Evolutionary conservation across 1,140 invertebrate genomes (phyloP).

Genomic region (Leptinotarsa texana): DNA sequence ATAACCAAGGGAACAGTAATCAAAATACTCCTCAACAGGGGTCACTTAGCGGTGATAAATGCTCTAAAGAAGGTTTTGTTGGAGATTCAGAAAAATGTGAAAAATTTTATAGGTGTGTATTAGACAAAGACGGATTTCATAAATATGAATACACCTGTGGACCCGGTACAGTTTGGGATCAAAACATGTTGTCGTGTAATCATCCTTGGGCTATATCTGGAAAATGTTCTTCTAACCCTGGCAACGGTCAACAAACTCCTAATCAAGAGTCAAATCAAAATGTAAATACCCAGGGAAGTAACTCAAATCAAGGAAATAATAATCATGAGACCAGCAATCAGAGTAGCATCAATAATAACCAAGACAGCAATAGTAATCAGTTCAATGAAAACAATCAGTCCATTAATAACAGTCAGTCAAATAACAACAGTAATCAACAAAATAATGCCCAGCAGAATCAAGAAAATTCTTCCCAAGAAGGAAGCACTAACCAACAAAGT

Average conservation of each 20-base stretch:
- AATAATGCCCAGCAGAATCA: not conserved
- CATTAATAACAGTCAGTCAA: conserved; percentile 16
- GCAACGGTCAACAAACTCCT: not conserved
- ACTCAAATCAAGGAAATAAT: conserved; percentile 34
- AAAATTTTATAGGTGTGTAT: conserved; percentile 79
- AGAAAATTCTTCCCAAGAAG: not conserved
- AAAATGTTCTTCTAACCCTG: conserved; percentile 21
- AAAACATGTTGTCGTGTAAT: conserved; percentile 67
- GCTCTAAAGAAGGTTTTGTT: conserved; percentile 67
- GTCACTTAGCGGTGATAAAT: conserved; percentile 38
- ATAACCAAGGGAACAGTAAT: conserved; percentile 12
- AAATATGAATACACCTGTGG: conserved; percentile 72
- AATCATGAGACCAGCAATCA: conserved; percentile 13
- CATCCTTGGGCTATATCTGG: conserved; percentile 28
- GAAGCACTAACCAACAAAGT: conserved; percentile 10
- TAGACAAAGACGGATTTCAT: conserved; percentile 58
- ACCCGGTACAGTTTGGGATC: conserved; percentile 74
- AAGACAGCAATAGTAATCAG: conserved; percentile 13
- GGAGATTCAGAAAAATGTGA: conserved; percentile 70
- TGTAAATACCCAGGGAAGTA: conserved; percentile 24
- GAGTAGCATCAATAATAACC: not conserved
- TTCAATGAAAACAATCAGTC: conserved; percentile 30
- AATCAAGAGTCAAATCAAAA: not conserved
- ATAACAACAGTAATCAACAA: conserved; percentile 7
- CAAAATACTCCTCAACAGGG: conserved; percentile 15